A percentile compares a stretch with the other conserved stretches of the same genome.
Evolutionary conservation across 2,888 invertebrate genomes (phyloP).

Genomic region (Leucophenga montana): DNA sequence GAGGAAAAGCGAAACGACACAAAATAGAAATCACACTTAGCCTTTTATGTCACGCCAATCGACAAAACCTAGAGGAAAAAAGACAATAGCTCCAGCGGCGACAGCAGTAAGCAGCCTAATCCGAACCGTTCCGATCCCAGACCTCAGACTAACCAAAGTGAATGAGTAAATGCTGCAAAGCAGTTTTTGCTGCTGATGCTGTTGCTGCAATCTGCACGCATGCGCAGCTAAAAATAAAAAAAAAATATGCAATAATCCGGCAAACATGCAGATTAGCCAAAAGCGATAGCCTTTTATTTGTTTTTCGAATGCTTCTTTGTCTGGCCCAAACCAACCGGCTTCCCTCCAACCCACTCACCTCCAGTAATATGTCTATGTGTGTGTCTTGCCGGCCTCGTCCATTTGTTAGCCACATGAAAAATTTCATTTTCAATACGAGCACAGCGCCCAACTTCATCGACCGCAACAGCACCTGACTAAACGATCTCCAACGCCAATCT

Average conservation of each 20-base stretch:
- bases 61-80: slow-evolving; percentile 17
- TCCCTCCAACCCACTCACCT: slow-evolving; percentile 30
- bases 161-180: background rate
- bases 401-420: slow-evolving; percentile 55
- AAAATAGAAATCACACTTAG: slow-evolving; percentile 45
- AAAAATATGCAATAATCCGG: slow-evolving; percentile 25
- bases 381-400: slow-evolving; percentile 35
- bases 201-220: slow-evolving; percentile 17
- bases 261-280: slow-evolving; percentile 64
- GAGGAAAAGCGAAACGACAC: background rate
- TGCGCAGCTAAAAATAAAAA: slow-evolving; percentile 8
- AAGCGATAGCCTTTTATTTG: slow-evolving; percentile 62
- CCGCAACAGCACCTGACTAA: slow-evolving; percentile 54
- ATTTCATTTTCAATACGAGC: slow-evolving; percentile 60
- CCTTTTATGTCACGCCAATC: slow-evolving; percentile 46
- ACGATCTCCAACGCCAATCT: slow-evolving; percentile 14
- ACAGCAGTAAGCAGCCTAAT: slow-evolving; percentile 38
- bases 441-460: slow-evolving; percentile 28
- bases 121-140: slow-evolving; percentile 48
- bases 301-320: slow-evolving; percentile 45
- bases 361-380: background rate
- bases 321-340: slow-evolving; percentile 36
- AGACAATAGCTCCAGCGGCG: slow-evolving; percentile 12
- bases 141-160: slow-evolving; percentile 31
- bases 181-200: slow-evolving; percentile 21